A percentile compares a stretch with the other conserved stretches of the same genome.
Conservation (phyloP, 2,888 invertebrate genomes). For the Drosophila prolongata region DNA sequence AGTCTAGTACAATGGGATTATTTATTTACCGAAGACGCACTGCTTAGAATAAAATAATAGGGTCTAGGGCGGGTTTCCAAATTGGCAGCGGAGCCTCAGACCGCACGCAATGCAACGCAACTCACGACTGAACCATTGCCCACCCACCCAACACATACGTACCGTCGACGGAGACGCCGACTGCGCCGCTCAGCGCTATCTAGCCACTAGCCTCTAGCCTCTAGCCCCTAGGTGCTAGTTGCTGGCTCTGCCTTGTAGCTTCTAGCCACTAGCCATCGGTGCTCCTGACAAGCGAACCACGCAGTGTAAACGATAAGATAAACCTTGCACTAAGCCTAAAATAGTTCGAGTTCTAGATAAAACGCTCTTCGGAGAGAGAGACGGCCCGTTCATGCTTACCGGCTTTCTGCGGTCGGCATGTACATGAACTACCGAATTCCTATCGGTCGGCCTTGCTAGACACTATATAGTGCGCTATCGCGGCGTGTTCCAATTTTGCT, state of each 20-base stretch:
- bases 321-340: slow-evolving; percentile 2
- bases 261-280: not conserved
- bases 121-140: slow-evolving; percentile 60
- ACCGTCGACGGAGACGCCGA: slow-evolving; percentile 20
- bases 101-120: slow-evolving; percentile 71
- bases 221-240: slow-evolving; percentile 4
- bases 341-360: slow-evolving; percentile 7
- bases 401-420: slow-evolving; percentile 15
- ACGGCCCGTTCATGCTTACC: slow-evolving; percentile 15
- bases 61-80: slow-evolving; percentile 9
- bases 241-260: slow-evolving; percentile 11
- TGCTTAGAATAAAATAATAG: slow-evolving; percentile 1
- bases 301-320: slow-evolving; percentile 27
- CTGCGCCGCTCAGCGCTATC: slow-evolving; percentile 10
- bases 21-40: slow-evolving; percentile 21
- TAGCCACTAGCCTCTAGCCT: slow-evolving; percentile 2
- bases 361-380: slow-evolving; percentile 2
- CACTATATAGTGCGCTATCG: slow-evolving; percentile 22
- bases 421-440: slow-evolving; percentile 13
- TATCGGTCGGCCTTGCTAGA: slow-evolving; percentile 35
- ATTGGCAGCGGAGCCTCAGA: slow-evolving; percentile 23
- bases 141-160: slow-evolving; percentile 40
- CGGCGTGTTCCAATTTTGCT: slow-evolving; percentile 20
- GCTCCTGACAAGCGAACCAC: slow-evolving; percentile 15
- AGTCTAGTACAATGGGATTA: not conserved